A percentile compares a stretch with the other conserved stretches of the same genome.
Conservation (phyloP, 2,113 vertebrate genomes). For the Oriolus oriolus region DNA sequence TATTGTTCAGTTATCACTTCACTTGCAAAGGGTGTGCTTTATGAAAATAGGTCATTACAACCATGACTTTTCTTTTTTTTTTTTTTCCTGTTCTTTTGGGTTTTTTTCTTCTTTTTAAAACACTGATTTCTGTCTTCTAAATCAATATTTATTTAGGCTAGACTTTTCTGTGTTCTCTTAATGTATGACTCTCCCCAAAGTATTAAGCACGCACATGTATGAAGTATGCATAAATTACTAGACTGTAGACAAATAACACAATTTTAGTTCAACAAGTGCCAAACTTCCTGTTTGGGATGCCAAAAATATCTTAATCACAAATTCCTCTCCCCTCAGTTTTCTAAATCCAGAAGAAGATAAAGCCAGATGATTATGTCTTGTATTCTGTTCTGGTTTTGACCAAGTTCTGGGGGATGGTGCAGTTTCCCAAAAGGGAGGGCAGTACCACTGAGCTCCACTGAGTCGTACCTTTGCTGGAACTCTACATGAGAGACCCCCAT, state of each 20-base stretch:
- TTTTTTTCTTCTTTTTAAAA: not conserved
- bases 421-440: not conserved
- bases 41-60: not conserved
- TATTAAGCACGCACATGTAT: not conserved
- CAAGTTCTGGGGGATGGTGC: not conserved
- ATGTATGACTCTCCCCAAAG: not conserved
- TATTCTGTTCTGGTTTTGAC: not conserved
- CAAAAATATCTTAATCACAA: not conserved
- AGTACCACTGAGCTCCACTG: not conserved
- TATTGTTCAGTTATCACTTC: not conserved
- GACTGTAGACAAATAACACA: accelerated
- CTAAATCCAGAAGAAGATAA: not conserved
- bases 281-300: not conserved
- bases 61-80: not conserved
- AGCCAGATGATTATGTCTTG: not conserved
- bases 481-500: not conserved
- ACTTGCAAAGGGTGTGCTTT: not conserved
- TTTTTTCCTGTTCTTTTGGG: accelerated
- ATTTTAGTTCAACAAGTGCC: not conserved
- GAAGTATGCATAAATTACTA: not conserved
- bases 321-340: not conserved
- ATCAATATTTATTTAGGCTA: not conserved
- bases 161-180: not conserved
- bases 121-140: not conserved
- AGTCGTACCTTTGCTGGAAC: not conserved